Percentiles rank a stretch among this genome's conserved stretches.
phyloP scores from a whole-genome alignment of 2,113 vertebrate genomes.

The Trichomycterus rosablanca region DNA sequence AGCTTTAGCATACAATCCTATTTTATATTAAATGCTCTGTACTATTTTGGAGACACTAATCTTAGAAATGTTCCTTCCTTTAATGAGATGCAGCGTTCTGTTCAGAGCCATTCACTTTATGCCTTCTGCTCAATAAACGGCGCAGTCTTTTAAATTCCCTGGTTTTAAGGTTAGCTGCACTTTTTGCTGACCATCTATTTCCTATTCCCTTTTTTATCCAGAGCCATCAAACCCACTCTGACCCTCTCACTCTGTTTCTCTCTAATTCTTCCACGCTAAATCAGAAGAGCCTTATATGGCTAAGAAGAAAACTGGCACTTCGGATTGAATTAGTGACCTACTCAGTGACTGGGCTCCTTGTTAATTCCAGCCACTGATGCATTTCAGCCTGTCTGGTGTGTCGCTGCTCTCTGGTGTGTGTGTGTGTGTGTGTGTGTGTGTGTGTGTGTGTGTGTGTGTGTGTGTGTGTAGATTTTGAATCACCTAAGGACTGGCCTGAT shows the following conservation, averaged over 20 bases:
- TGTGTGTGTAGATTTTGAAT: slow-evolving; percentile 13
- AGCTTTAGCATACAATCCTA: slow-evolving; percentile 1
- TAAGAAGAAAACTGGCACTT: slow-evolving; percentile 37
- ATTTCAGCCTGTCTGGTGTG: slow-evolving; percentile 55
- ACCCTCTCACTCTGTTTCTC: slow-evolving; percentile 4
- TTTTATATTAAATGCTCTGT: no score
- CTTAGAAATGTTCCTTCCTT: no score
- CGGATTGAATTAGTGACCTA: slow-evolving; percentile 53
- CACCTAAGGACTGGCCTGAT: slow-evolving; percentile 27
- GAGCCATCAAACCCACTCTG: neutral
- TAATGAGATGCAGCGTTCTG: neutral
- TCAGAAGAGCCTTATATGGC: slow-evolving; percentile 52
- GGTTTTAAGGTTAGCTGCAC: neutral
- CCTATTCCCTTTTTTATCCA: neutral
- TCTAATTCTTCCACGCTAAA: slow-evolving; percentile 15
- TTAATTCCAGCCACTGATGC: slow-evolving; percentile 66
- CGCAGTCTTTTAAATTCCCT: neutral
- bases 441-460: slow-evolving; percentile 3
- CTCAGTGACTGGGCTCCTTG: slow-evolving; percentile 54
- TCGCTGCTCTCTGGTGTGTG: slow-evolving; percentile 37
- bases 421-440: slow-evolving; percentile 28
- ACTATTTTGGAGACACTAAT: no score
- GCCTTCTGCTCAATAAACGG: neutral
- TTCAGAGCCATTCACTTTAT: neutral
- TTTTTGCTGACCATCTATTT: neutral